Evolutionary conservation across 1,140 invertebrate genomes (phyloP).

Genomic region (Delia radicum): DNA sequence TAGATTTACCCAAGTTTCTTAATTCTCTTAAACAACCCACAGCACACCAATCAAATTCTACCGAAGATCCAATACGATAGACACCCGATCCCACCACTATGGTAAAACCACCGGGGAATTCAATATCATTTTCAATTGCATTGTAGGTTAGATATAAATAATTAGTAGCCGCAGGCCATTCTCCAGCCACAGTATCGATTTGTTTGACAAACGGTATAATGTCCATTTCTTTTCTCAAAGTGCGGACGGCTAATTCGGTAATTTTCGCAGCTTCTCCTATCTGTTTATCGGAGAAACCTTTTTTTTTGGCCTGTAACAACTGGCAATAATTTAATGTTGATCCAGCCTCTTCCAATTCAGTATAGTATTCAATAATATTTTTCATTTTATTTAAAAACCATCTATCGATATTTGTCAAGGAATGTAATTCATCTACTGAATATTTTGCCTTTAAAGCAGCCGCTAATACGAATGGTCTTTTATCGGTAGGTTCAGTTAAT

Average conservation of each 20-base stretch:
- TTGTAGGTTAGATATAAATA: conserved; percentile 98
- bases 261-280: conserved; percentile 87
- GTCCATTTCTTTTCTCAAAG: conserved; percentile 69
- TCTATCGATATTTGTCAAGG: conserved; percentile 93
- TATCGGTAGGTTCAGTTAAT: conserved; percentile 91
- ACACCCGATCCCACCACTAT: conserved; percentile 96
- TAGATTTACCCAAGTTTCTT: conserved; percentile 78
- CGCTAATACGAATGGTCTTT: conserved; percentile 94
- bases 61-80: conserved; percentile 97
- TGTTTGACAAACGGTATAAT: conserved; percentile 92
- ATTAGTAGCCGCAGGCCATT: conserved; percentile 98
- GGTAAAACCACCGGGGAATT: conserved; percentile 75
- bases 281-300: conserved; percentile 98
- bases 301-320: conserved; percentile 82
- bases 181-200: conserved; percentile 98
- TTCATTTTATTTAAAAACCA: conserved; percentile 98
- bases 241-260: conserved; percentile 78
- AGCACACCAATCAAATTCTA: conserved; percentile 99
- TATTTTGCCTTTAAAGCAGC: conserved; percentile 85
- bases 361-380: conserved; percentile 81
- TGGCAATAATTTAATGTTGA: conserved; percentile 62
- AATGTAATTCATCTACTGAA: conserved; percentile 79
- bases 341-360: conserved; percentile 62
- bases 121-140: conserved; percentile 81
- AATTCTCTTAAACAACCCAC: conserved; percentile 94